Evolutionary conservation across 2,113 vertebrate genomes (phyloP).

Genomic region (Mobula hypostoma): DNA sequence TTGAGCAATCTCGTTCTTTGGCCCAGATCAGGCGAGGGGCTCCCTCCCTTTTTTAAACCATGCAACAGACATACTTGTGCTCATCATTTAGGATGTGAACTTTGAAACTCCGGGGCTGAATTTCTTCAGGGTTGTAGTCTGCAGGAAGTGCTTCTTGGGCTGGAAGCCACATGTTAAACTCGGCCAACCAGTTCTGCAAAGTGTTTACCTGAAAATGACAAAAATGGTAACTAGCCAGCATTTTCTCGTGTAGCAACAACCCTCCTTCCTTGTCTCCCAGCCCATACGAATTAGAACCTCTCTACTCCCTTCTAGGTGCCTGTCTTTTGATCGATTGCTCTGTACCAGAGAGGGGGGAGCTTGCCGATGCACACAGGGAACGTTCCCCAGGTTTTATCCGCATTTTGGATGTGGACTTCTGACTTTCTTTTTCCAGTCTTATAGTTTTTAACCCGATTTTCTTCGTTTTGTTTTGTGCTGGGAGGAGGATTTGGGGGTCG

Average conservation of each 20-base stretch:
- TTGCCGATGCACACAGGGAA: too few species aligned
- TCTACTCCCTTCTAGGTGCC: not conserved
- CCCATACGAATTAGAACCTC: not conserved
- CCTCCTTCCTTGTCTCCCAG: too few species aligned
- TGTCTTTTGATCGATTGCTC: too few species aligned
- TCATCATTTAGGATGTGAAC: slow-evolving; percentile 93
- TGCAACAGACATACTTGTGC: slow-evolving; percentile 76
- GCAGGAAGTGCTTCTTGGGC: slow-evolving; percentile 72
- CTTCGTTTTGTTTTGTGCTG: too few species aligned
- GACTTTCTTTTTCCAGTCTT: too few species aligned
- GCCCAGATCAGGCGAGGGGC: not conserved
- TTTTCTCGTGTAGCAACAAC: too few species aligned
- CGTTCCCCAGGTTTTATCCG: too few species aligned
- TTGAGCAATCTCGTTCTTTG: not conserved
- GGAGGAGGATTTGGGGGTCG: too few species aligned
- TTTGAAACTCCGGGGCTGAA: slow-evolving; percentile 76
- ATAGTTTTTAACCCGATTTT: too few species aligned
- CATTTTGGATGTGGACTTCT: too few species aligned
- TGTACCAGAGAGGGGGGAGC: too few species aligned
- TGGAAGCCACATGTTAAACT: slow-evolving; percentile 96
- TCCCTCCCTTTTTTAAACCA: not conserved
- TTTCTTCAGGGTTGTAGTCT: slow-evolving; percentile 68
- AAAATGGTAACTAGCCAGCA: slow-evolving; percentile 35
- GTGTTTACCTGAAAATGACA: slow-evolving; percentile 78
- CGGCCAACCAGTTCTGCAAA: slow-evolving; percentile 92